phyloP scores from a whole-genome alignment of 1,140 invertebrate species.

The Myzus persicae region DNA sequence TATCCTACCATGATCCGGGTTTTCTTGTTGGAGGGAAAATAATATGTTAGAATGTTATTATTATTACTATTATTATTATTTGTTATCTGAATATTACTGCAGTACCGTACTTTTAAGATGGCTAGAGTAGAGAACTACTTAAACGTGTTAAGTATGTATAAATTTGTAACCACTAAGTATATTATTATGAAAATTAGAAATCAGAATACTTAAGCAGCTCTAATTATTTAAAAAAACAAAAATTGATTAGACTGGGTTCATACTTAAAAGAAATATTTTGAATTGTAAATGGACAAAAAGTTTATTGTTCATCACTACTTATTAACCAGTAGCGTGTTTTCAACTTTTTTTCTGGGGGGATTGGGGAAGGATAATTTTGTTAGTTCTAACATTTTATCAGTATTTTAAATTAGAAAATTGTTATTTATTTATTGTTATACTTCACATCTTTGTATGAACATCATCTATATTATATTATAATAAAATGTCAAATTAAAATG shows the following conservation, averaged over 20 bases:
- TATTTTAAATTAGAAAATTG: too few relatives aligned
- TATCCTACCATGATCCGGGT: background rate
- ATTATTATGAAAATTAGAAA: too few relatives aligned
- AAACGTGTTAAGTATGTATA: background rate
- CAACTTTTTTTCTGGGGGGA: too few relatives aligned
- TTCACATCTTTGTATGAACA: too few relatives aligned
- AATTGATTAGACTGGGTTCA: background rate
- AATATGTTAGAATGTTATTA: background rate
- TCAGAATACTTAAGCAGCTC: background rate
- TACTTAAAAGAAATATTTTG: background rate
- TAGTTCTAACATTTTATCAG: too few relatives aligned
- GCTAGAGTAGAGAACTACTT: background rate
- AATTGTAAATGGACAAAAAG: background rate
- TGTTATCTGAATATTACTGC: background rate
- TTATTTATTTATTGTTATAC: too few relatives aligned
- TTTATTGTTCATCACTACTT: background rate
- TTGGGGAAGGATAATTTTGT: too few relatives aligned
- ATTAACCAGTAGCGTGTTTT: too few relatives aligned
- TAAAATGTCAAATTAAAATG: too few relatives aligned
- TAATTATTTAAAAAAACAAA: background rate
- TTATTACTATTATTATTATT: background rate
- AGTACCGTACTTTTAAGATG: background rate
- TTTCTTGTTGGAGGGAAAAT: background rate
- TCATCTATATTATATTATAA: too few relatives aligned
- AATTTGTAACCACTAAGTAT: background rate